Evolutionary conservation across 1,140 invertebrate genomes (phyloP), one percentile per base, ranked within the genome.

Genomic region (Drosophila yakuba): DNA sequence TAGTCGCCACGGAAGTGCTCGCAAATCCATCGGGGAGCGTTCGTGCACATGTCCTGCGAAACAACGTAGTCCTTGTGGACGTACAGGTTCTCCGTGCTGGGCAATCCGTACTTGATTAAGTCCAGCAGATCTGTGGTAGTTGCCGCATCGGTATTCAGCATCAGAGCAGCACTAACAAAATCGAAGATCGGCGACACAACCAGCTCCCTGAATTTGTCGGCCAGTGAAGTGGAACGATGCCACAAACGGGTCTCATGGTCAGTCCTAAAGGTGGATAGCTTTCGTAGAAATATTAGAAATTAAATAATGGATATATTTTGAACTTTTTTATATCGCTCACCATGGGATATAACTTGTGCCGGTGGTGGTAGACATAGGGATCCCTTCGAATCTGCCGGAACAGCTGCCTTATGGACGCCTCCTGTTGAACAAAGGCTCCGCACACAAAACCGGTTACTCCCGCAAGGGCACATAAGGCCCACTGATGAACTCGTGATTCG

Each of bases 51-150:
- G n/a, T 89, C 77, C 14, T 80, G 80, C 5, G 85, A 80, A 1
- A 89, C 74, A 28, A 89, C 68, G 7, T 89, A 89, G 38, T 89
- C 85, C 57, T 78, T 78, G 62, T 90, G 85, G 5, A 84, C 58
- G 20, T 67, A 51, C 14, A 89, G 32, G 43, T 89, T 73, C 15
- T 80, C 84, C 2, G 60, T 56, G 17, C 84, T 78, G 2, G 84
- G 84, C 6, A 89, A 23, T 2, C 84, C 84, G 23, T 78, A 89
- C 25, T 89, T 89, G 4, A 84, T 41, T 14, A 89, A 11, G 20
- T 80, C 77, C 17, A 88, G 28, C 3, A 88, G 28, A 66, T 88
- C 73, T 0, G 55, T 39, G 1, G 64, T 38, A 32, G 15, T 48
- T 0, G 50, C 35, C 6, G 47, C 45, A 12, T 57, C 67, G 2